Conservation (phyloP, 2,113 vertebrate genomes). For the Willisornis vidua region DNA sequence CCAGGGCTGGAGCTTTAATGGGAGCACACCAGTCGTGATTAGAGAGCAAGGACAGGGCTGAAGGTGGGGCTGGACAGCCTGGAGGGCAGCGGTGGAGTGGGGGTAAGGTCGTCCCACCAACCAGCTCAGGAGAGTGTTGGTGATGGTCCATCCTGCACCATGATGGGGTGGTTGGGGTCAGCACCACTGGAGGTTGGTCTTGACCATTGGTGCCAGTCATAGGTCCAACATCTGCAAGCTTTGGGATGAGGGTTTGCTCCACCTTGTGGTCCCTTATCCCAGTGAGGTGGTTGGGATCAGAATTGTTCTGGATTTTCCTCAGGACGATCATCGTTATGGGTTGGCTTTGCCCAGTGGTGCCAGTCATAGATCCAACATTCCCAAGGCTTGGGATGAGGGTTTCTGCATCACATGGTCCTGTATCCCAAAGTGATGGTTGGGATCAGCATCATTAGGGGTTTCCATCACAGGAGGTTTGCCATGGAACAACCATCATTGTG, state of each 20-base stretch:
- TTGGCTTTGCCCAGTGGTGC: neutral
- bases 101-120: too few species aligned
- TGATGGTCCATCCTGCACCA: too few species aligned
- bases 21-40: rapidly evolving
- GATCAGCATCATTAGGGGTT: rapidly evolving
- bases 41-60: neutral
- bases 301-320: too few species aligned
- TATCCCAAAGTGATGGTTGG: rapidly evolving
- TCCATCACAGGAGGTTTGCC: too few species aligned
- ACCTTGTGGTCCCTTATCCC: neutral
- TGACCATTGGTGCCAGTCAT: neutral
- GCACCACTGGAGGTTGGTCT: neutral
- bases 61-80: neutral
- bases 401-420: too few species aligned
- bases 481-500: too few species aligned
- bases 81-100: neutral
- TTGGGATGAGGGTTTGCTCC: neutral
- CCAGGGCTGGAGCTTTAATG: neutral
- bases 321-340: too few species aligned
- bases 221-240: too few species aligned
- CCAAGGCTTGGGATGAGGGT: neutral
- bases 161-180: neutral
- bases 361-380: neutral
- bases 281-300: neutral
- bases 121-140: too few species aligned